A percentile compares a stretch with the other conserved stretches of the same genome.
Evolutionary conservation across 2,888 invertebrate genomes (phyloP).

Genomic region (Caenorhabditis panamensis): DNA sequence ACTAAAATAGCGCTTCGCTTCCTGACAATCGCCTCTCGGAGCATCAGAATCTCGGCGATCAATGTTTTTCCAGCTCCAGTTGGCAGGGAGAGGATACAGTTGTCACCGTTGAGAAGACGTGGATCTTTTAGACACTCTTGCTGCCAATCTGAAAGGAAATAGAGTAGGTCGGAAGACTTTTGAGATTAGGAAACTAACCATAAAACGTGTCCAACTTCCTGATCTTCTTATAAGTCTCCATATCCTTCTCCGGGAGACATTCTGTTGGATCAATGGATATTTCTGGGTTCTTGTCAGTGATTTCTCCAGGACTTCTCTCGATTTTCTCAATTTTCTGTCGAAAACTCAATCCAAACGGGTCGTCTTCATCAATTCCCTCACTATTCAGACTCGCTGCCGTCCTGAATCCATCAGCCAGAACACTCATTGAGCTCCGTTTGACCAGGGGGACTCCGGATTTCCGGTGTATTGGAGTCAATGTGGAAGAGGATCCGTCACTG

Average conservation of each 20-base stretch:
- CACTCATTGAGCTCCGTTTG: slow-evolving; percentile 48
- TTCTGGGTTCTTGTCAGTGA: not conserved
- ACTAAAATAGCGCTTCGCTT: slow-evolving; percentile 91
- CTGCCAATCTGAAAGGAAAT: slow-evolving; percentile 89
- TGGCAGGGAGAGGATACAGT: slow-evolving; percentile 93
- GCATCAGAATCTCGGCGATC: slow-evolving; percentile 91
- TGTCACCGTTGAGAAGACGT: slow-evolving; percentile 87
- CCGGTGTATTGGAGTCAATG: slow-evolving; percentile 38
- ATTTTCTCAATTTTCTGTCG: slow-evolving; percentile 9
- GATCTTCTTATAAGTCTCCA: slow-evolving; percentile 66
- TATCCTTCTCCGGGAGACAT: slow-evolving; percentile 59
- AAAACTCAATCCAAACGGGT: slow-evolving; percentile 41
- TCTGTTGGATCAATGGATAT: slow-evolving; percentile 28
- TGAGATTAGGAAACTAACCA: slow-evolving; percentile 41
- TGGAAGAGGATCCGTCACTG: slow-evolving; percentile 21
- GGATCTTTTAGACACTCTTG: slow-evolving; percentile 90
- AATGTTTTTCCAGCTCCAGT: slow-evolving; percentile 98
- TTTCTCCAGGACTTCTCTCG: not conserved
- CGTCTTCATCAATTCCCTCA: slow-evolving; percentile 26
- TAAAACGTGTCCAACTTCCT: slow-evolving; percentile 69
- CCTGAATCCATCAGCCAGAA: slow-evolving; percentile 51
- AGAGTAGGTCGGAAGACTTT: no score
- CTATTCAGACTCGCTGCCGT: slow-evolving; percentile 45
- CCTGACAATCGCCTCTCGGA: slow-evolving; percentile 89
- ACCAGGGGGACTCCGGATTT: slow-evolving; percentile 47